Evolutionary conservation across 2,113 vertebrate species (phyloP).

Genomic region (Barbus barbus): DNA sequence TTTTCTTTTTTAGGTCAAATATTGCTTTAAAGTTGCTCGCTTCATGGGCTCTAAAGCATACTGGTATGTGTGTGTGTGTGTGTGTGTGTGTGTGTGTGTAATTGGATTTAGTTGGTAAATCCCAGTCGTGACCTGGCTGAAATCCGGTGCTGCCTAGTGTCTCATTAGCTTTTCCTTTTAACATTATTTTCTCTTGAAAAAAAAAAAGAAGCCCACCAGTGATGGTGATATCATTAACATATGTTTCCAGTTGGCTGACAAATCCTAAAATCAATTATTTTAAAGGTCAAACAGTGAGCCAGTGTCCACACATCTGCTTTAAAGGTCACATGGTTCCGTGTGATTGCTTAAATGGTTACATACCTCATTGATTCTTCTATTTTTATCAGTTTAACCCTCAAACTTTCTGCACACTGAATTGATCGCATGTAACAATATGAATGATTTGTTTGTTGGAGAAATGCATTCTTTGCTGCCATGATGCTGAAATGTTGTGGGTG

Average conservation of each 20-base stretch:
- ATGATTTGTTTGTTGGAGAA: background rate
- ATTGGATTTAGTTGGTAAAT: background rate
- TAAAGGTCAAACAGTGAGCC: background rate
- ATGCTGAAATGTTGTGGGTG: background rate
- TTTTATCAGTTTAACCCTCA: conserved; percentile 1
- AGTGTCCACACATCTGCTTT: background rate
- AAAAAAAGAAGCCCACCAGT: too few relatives aligned
- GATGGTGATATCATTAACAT: background rate
- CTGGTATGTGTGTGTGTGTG: background rate
- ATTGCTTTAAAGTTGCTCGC: background rate
- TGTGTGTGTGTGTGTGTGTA: conserved; percentile 9
- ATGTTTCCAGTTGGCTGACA: background rate
- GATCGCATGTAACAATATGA: background rate
- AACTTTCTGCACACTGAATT: background rate
- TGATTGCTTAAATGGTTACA: background rate
- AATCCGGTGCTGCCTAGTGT: too few relatives aligned
- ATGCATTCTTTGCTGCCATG: background rate
- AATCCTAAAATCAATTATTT: background rate
- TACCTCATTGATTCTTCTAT: background rate
- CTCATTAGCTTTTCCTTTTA: background rate
- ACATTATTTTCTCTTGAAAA: background rate
- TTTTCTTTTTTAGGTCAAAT: background rate
- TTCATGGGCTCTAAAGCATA: background rate
- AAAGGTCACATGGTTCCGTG: background rate
- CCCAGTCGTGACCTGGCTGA: background rate